These are phyloP conservation scores for Remorina albescens DNA, from an alignment of 2,797 vertebrate genomes.

Conservation along the genomic window DNA sequence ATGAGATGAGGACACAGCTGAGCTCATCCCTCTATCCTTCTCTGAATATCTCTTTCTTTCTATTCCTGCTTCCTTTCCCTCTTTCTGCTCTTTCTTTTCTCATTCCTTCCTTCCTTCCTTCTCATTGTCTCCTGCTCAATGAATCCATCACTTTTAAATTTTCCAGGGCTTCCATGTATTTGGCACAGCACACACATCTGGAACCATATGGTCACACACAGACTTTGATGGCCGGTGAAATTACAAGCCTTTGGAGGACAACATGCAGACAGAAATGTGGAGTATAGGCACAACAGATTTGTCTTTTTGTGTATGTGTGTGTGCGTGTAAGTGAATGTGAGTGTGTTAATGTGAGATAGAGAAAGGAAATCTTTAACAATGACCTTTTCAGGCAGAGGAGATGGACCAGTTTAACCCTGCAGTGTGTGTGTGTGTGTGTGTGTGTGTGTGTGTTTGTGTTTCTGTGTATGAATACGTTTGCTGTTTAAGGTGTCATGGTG, in stretches of 20 bases:
- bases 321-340: not conserved
- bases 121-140: slow-evolving; percentile 21
- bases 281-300: slow-evolving; percentile 33
- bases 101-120: not conserved
- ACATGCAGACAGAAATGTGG: slow-evolving; percentile 30
- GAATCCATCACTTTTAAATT: not conserved
- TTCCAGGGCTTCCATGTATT: slow-evolving; percentile 1
- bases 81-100: not conserved
- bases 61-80: not conserved
- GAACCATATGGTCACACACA: slow-evolving; percentile 1
- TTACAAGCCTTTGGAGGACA: slow-evolving; percentile 20
- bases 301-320: slow-evolving; percentile 16
- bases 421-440: slow-evolving; percentile 31
- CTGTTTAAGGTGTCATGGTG: slow-evolving; percentile 75
- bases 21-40: slow-evolving; percentile 60
- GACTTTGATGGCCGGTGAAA: slow-evolving; percentile 17
- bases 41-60: slow-evolving; percentile 11
- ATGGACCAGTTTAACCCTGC: slow-evolving; percentile 56
- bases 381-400: slow-evolving; percentile 57
- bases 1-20: slow-evolving; percentile 83
- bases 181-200: slow-evolving; percentile 33
- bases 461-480: slow-evolving; percentile 49
- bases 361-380: slow-evolving; percentile 43
- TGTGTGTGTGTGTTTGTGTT: slow-evolving; percentile 3
- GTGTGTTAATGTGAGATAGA: slow-evolving; percentile 7